These are phyloP conservation scores for Coryphaenoides rupestris DNA, from an alignment of 2,113 vertebrate genomes.

Conservation along the genomic window DNA sequence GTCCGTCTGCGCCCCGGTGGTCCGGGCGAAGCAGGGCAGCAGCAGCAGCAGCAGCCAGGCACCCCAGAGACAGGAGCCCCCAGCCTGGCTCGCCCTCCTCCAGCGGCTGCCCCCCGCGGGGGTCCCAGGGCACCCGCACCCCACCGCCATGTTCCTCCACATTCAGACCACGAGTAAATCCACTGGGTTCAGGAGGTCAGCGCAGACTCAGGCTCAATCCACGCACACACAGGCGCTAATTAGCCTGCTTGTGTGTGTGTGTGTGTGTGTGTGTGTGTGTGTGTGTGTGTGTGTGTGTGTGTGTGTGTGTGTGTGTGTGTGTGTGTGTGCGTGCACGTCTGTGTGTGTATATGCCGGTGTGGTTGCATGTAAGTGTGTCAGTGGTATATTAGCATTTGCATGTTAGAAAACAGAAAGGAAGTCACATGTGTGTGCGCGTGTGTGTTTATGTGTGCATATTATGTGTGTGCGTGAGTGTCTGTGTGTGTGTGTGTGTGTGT, in stretches of 20 bases:
- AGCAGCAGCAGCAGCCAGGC: slow-evolving; percentile 72
- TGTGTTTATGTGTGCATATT: no score
- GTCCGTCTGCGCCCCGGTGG: slow-evolving; percentile 71
- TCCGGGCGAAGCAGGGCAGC: slow-evolving; percentile 71
- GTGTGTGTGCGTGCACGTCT: background rate
- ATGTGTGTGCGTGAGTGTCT: no score
- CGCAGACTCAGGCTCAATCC: slow-evolving; percentile 29
- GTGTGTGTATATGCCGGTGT: slow-evolving; percentile 11
- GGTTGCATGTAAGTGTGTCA: slow-evolving; percentile 19
- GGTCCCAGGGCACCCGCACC: slow-evolving; percentile 56
- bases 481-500: no score
- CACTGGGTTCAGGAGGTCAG: slow-evolving; percentile 43
- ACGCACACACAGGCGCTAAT: slow-evolving; percentile 11
- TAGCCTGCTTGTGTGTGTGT: no score
- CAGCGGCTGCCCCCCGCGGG: slow-evolving; percentile 31
- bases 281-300: slow-evolving; percentile 29
- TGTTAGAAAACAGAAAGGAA: no score
- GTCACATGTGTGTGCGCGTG: no score
- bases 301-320: slow-evolving; percentile 16
- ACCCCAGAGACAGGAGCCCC: slow-evolving; percentile 60
- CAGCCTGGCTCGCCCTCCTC: slow-evolving; percentile 25
- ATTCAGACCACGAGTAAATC: slow-evolving; percentile 68
- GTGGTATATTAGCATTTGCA: slow-evolving; percentile 15
- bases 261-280: slow-evolving; percentile 27
- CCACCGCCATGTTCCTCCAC: slow-evolving; percentile 76